A percentile compares a stretch with the other conserved stretches of the same genome.
phyloP scores from a whole-genome alignment of 2,888 invertebrate species.

The Agrochola lota region DNA sequence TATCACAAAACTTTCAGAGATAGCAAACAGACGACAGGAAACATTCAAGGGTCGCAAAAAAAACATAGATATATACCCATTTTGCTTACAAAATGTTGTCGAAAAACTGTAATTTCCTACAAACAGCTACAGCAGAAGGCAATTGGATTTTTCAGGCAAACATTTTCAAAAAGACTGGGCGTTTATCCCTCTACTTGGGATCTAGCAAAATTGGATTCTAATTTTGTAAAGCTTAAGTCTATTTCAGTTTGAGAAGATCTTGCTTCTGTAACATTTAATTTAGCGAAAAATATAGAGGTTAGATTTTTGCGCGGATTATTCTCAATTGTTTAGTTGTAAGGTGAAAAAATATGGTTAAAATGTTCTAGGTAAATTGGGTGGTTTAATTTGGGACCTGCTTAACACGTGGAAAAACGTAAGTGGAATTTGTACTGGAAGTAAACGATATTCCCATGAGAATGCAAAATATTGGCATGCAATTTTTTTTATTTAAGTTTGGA shows the following conservation, averaged over 20 bases:
- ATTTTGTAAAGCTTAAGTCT: conserved; percentile 15
- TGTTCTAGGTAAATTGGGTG: conserved; percentile 53
- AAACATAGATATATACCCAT: conserved; percentile 34
- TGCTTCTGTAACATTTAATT: conserved; percentile 60
- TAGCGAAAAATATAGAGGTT: conserved; percentile 63
- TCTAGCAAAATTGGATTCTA: conserved; percentile 56
- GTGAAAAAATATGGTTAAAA: conserved; percentile 51
- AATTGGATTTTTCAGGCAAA: conserved; percentile 66
- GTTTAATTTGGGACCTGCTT: conserved; percentile 48
- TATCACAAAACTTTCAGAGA: conserved; percentile 26
- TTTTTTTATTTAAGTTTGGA: not conserved
- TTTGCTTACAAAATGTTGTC: conserved; percentile 33
- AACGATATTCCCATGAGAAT: conserved; percentile 20
- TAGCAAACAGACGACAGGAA: conserved; percentile 41
- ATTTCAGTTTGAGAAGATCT: conserved; percentile 27
- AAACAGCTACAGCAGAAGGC: conserved; percentile 58
- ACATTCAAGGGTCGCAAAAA: conserved; percentile 17
- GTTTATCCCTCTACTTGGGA: conserved; percentile 55
- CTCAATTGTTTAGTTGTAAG: conserved; percentile 61
- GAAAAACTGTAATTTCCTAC: conserved; percentile 62
- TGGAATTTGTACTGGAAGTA: conserved; percentile 17
- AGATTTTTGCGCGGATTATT: conserved; percentile 65
- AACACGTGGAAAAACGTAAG: conserved; percentile 14
- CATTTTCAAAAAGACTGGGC: conserved; percentile 52
- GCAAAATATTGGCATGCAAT: conserved; percentile 13